Evolutionary conservation across 2,888 invertebrate species (phyloP), one percentile per base, ranked within the genome.

Genomic region (Morpho helenor): DNA sequence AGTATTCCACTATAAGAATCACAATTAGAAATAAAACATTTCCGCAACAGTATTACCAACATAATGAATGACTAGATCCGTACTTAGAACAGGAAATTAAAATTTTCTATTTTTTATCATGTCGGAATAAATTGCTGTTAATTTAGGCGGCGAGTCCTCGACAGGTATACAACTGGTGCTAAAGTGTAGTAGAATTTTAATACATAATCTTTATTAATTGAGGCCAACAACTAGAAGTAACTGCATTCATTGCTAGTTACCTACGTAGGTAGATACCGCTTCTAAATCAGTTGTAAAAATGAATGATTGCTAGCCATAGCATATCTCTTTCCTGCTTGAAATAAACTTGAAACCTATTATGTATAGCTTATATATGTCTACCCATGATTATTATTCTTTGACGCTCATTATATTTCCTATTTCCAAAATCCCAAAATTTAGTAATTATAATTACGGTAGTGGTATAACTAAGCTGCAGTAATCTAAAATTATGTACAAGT

Each of bases 161-260:
- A 58, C 59, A 62, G 66, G 61, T 68, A 16, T 23, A 66, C 59
- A 63, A 65, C 68, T 66, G 63, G 60, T 68, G 67, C 31, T 31
- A 31, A 68, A 66, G 63, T 67, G 67, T 64, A 70, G 67, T 68
- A 69, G 70, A 76, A 79, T 79, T 80, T 75, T 74, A 80, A 80
- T 79, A 77, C 74, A 73, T 74, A 79, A 84, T 82, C 74, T 79
- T 75, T 79, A 80, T 80, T 79, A 77, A 86, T 84, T 85, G 80
- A 87, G 85, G 87, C 73, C 84, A 82, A 71, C 81, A 67, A 79
- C 75, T 82, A 73, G 77, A 77, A 77, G 76, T 77, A 71, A 72
- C 70, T 74, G 81, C 76, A 80, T 82, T 81, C 69, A 81, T 81
- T 79, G 50, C 57, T 71, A 73, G 69, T 68, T 70, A 74, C 69